Percentiles rank a stretch among this genome's conserved stretches.
phyloP scores from a whole-genome alignment of 2,797 vertebrate genomes.

The Synanceia verrucosa region DNA sequence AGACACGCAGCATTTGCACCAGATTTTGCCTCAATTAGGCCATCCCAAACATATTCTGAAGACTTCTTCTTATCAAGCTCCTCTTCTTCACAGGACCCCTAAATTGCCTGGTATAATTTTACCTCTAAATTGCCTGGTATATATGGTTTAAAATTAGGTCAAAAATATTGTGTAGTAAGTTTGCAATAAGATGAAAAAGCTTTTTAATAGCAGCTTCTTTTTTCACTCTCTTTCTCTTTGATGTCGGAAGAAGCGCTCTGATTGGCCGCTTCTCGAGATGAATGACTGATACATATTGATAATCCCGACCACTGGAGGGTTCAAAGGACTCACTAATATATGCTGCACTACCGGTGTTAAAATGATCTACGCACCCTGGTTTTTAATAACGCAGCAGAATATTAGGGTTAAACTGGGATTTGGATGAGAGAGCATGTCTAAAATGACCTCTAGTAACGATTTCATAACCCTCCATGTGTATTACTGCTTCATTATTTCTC shows the following conservation, averaged over 20 bases:
- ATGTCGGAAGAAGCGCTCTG: slow-evolving; percentile 38
- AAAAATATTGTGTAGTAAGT: slow-evolving; percentile 61
- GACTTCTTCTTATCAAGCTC: neutral
- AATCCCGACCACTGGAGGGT: slow-evolving; percentile 59
- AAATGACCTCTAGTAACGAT: neutral
- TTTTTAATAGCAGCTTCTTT: slow-evolving; percentile 38
- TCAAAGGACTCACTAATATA: slow-evolving; percentile 60
- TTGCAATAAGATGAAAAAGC: slow-evolving; percentile 62
- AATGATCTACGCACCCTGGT: slow-evolving; percentile 33
- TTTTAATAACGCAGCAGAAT: slow-evolving; percentile 48
- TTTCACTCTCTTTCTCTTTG: slow-evolving; percentile 42
- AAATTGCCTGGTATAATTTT: slow-evolving; percentile 42
- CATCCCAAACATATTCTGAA: slow-evolving; percentile 25
- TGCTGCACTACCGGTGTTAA: slow-evolving; percentile 33
- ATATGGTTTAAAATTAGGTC: slow-evolving; percentile 61
- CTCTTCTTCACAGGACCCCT: slow-evolving; percentile 25
- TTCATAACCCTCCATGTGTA: slow-evolving; percentile 1
- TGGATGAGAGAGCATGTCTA: slow-evolving; percentile 10
- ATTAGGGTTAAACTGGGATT: slow-evolving; percentile 75
- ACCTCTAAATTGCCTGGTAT: slow-evolving; percentile 35
- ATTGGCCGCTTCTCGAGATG: slow-evolving; percentile 53
- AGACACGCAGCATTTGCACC: slow-evolving; percentile 17
- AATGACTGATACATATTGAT: slow-evolving; percentile 59
- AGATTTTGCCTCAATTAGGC: slow-evolving; percentile 47
- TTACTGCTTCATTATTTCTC: slow-evolving; percentile 41